Conservation (phyloP, 2,113 vertebrate genomes). For the Thalassoma bifasciatum region DNA sequence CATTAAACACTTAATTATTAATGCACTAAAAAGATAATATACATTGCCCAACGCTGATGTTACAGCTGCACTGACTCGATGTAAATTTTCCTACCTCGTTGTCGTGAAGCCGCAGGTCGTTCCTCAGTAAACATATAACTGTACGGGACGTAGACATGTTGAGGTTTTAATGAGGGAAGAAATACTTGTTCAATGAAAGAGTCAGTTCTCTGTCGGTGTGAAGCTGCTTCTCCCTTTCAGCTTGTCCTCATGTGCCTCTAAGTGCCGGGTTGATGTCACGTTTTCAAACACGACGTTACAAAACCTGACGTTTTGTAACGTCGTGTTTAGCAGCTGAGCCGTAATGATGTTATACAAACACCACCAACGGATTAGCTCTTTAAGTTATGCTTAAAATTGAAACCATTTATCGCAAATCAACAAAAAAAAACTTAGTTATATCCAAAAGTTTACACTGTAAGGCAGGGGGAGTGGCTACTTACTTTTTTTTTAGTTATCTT, state of each 20-base stretch:
- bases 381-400: too few relatives aligned
- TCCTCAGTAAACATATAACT: conserved; percentile 82
- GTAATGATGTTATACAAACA: too few relatives aligned
- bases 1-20: neutral
- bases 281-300: conserved; percentile 53
- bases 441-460: too few relatives aligned
- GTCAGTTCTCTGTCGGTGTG: neutral
- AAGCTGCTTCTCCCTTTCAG: neutral
- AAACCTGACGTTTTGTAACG: conserved; percentile 62
- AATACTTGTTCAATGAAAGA: neutral
- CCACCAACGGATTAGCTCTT: too few relatives aligned
- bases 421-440: too few relatives aligned
- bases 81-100: conserved; percentile 86
- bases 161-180: too few relatives aligned
- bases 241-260: neutral
- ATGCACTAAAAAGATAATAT: neutral
- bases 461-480: too few relatives aligned
- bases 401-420: too few relatives aligned
- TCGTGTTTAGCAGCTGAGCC: conserved; percentile 14
- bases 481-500: too few relatives aligned
- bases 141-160: conserved; percentile 68
- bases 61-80: too few relatives aligned
- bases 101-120: conserved; percentile 84
- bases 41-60: neutral
- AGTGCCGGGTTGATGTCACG: conserved; percentile 22